Evolutionary conservation across 2,888 invertebrate species (phyloP).

Genomic region (Dynastes maya): DNA sequence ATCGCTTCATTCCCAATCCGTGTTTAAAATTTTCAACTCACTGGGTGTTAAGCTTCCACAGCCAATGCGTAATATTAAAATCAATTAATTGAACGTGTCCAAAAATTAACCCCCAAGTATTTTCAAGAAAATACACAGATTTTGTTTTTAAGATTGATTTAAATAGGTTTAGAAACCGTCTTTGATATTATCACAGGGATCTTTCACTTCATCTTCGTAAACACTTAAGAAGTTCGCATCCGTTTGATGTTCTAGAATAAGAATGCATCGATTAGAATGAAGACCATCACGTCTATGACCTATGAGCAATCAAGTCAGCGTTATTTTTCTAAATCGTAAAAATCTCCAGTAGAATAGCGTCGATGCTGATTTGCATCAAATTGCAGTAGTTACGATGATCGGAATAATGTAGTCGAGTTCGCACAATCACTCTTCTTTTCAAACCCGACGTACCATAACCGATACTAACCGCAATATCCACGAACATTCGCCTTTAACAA

Average conservation of each 20-base stretch:
- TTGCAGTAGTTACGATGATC: not conserved
- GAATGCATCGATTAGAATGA: not conserved
- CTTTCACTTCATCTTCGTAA: no score
- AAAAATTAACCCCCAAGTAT: no score
- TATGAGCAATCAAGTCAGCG: not conserved
- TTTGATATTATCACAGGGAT: no score
- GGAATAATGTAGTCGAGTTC: not conserved
- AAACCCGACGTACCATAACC: not conserved
- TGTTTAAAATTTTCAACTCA: no score
- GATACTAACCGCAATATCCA: not conserved
- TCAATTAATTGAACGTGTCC: no score
- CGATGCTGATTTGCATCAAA: not conserved
- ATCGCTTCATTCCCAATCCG: no score
- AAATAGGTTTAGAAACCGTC: no score
- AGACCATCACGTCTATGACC: slow-evolving; percentile 8
- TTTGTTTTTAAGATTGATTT: no score
- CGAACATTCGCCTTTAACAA: not conserved
- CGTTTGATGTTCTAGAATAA: not conserved
- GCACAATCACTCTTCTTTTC: slow-evolving; percentile 6
- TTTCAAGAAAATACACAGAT: no score
- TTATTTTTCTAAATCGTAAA: not conserved
- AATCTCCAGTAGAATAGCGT: not conserved
- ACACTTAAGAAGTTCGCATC: no score
- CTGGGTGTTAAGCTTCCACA: no score
- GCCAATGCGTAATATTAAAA: no score